Base-by-base conservation (phyloP, 2,888 invertebrate species). In the Hydraecia micacea region DNA sequence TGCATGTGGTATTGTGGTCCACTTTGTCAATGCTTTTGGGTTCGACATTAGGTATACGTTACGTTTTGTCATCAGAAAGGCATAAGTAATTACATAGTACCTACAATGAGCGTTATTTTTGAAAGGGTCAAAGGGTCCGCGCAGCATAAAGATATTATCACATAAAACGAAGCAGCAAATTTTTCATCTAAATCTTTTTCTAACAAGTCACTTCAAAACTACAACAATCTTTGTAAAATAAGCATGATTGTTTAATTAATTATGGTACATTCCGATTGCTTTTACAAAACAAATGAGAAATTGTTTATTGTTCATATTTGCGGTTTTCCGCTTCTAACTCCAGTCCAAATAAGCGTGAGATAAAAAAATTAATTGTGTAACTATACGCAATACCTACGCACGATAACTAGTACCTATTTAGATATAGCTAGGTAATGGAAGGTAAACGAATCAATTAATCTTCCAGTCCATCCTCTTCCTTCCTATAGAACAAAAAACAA, bases 281-380 rank as follows among this genome's bases (percentile, higher is more conserved):
- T 69, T 39, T 7, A 49, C 55, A 62, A 72, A 74, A 68, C 52
- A 8, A 68, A 73, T n/a, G n/a, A 28, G 36, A 62, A 39, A 0
- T 46, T 75, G 71, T 85, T 71, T 74, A 68, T 78, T 75, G 80
- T 85, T 76, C 74, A 55, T 85, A 85, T 85, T 85, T 85, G 75
- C 74, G 8, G 65, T 74, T 49, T 77, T 76, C 52, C 66, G 62
- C 9, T 52, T 0, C 1, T 77, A 77, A 86, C 2, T 55, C 77
- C 32, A 0, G 15, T 9, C 0, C 73, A 86, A 86, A 86, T 71
- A 86, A 13, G 73, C 25, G 58, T 71, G 8, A 73, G 86, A 86
- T 86, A 86, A 81, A 86, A 85, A 85, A 65, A 80, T 65, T 21
- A 55, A 63, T 73, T 80, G 42, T 73, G 72, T 81, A 77, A 77